Base-by-base conservation (phyloP, 1,140 invertebrate genomes). In the Euschistus heros region DNA sequence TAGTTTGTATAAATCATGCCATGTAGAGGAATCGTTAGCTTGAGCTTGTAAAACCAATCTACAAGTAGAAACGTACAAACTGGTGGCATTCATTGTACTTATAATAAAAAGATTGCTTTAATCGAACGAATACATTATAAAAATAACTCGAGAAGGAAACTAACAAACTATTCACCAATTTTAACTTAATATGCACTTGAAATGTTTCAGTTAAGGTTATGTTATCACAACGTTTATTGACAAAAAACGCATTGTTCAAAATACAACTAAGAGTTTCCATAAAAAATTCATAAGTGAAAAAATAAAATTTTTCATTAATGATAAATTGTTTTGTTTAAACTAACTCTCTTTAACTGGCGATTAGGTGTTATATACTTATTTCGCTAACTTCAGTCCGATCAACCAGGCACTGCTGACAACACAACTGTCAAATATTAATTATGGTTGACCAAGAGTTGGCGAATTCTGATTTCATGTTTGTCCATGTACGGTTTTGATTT, bases 31-130 rank as follows among this genome's bases (percentile, higher is more conserved):
- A 75, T 89, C 85, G 65, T 86, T 82, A 8, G 78, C 74, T 67
- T 85, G 79, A 46, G 84, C 85, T 75, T 86, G 82, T 69, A 92
- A 78, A 67, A 91, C 85, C 72, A 89, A 79, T 67, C 88, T 83
- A 79, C 86, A 89, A 59, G 88, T 90, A 68, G 86, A 87, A 66
- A 91, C 83, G 77, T 92, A 93, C 61, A 92, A 80, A 76, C 84
- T 90, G 52, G 87, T 86, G 66, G 88, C 86, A 80, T 91, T 91
- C 90, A 92, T 92, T 73, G 73, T 77, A 13, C 14, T 33, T 60
- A 13, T 37, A 18, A 50, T 50, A 20, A 50, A 22, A 50, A 5
- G 22, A 20, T 50, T 20, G 22, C 5, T 50, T 50, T 20, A 50
- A 50, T 50, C 47, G 22, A 50, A 50, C 7, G n/a, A 14, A 50